Base-by-base conservation (phyloP, 1,140 invertebrate species). In the Saccostrea glomerata region DNA sequence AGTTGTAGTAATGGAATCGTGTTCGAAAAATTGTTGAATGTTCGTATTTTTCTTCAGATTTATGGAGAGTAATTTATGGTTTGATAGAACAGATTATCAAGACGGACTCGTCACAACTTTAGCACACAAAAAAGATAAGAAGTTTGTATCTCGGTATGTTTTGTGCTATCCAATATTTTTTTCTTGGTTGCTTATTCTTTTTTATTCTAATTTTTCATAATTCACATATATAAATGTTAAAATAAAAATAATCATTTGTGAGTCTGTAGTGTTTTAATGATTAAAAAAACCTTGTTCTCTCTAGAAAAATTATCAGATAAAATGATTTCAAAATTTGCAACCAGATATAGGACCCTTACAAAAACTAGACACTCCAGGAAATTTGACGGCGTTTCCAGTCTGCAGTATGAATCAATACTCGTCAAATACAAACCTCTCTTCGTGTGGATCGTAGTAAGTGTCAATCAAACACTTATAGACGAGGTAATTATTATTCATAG, bases 61-160 rank as follows among this genome's bases (percentile, higher is more conserved):
- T 63, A n/a, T 20, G 5, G 58, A 63, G 58, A 63, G 58, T 63
- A 17, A 20, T 6, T 1, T 63, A 20, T 63, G 58, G 58, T 63
- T 63, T 63, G 58, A 63, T 63, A 63, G 58, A 63, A 63, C 58
- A 63, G 58, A 63, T 17, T 63, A 63, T n/a, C 58, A 63, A n/a
- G 58, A 63, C 15, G 58, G 58, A n/a, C n/a, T 63, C 20, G 58
- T 63, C 58, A 63, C 58, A 6, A 63, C 58, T 63, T 63, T 63
- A 17, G 58, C 58, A n/a, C 58, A 63, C 58, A 63, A 63, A 17
- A 63, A 63, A n/a, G 58, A n/a, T 4, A 63, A 63, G 58, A 63
- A 63, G 58, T 63, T 63, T n/a, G 6, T n/a, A 6, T 63, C 58
- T 63, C 58, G 58, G 58, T 63, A 20, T 63, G 47, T 47, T 47